Evolutionary conservation across 2,797 vertebrate genomes (phyloP).

Genomic region (Rhincodon typus): DNA sequence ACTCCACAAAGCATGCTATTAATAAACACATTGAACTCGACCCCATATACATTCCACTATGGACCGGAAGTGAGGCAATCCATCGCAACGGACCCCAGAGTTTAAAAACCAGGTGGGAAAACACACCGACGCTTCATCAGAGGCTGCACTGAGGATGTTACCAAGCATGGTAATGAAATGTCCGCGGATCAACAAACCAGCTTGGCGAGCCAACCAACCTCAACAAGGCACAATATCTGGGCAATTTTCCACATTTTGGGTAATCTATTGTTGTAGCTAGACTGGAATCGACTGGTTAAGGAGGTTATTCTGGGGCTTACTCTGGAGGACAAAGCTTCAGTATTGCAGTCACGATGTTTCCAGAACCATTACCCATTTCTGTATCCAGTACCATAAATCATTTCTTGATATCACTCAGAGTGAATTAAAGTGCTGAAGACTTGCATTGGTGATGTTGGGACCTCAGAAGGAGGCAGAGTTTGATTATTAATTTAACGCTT

Average conservation of each 20-base stretch:
- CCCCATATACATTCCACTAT: too few relatives aligned
- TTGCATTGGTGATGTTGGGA: neutral
- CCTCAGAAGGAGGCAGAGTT: neutral
- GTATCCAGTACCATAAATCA: neutral
- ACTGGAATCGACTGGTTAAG: neutral
- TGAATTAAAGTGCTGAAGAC: neutral
- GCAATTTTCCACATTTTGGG: neutral
- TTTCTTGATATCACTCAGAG: neutral
- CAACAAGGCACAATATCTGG: neutral
- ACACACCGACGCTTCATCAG: too few relatives aligned
- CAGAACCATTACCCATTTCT: neutral
- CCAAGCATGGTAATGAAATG: too few relatives aligned
- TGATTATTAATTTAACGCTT: neutral
- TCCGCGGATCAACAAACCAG: too few relatives aligned
- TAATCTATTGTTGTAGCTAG: neutral
- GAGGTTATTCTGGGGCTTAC: neutral
- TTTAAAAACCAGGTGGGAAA: too few relatives aligned
- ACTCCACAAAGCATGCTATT: too few relatives aligned
- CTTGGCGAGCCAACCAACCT: too few relatives aligned
- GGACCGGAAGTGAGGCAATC: too few relatives aligned
- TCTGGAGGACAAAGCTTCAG: neutral
- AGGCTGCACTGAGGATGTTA: too few relatives aligned
- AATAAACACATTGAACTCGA: too few relatives aligned
- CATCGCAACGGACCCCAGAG: too few relatives aligned
- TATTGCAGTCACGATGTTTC: neutral